Evolutionary conservation across 2,797 vertebrate genomes (phyloP), one percentile per base, ranked within the genome.

Genomic region (Rhinatrema bivittatum): DNA sequence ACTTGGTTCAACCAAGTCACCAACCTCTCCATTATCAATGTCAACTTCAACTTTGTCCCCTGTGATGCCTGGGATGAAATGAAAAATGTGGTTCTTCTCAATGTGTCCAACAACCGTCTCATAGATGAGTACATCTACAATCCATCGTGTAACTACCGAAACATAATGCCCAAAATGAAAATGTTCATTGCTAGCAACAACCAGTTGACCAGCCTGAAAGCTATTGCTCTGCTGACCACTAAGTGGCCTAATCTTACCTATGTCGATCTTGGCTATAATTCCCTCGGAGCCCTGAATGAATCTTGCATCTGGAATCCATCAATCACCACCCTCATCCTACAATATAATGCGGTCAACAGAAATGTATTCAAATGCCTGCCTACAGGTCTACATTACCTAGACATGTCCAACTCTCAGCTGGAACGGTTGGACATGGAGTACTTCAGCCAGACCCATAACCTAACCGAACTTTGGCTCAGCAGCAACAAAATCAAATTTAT

Each of bases 401-500:
- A 91, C 56, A 64, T 93, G 32, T 90, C 87, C 5, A 39, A 82
- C 60, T 87, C 86, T 5, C 46, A 65, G 13, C 62, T 93, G 23
- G 88, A 91, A 50, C 72, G 79, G 20, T 50, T 91, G 33, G 63
- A 88, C 24, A 68, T 79, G 56, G n/a, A 4, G 2, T 93, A 80
- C 42, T 93, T 93, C 20, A 37, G 61, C 20, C 65, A 39, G 24
- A 72, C 79, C 5, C 53, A 37, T 1, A 37, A 53, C 40, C 70
- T 93, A 6, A 69, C 42, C 13, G 59, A 75, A 35, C 66, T 91
- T 12, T 50, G 70, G 10, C 66, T 91, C 16, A 87, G 74, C 7
- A 86, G 86, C 11, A 93, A 93, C 65, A 91, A 87, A 64, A 87
- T 93, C 43, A 93, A 91, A 50, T 91, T 87, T 61, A 89, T 91